Conservation (phyloP, 37 sponge, comb jelly and placozoan genomes). For the Axinella damicornis region DNA sequence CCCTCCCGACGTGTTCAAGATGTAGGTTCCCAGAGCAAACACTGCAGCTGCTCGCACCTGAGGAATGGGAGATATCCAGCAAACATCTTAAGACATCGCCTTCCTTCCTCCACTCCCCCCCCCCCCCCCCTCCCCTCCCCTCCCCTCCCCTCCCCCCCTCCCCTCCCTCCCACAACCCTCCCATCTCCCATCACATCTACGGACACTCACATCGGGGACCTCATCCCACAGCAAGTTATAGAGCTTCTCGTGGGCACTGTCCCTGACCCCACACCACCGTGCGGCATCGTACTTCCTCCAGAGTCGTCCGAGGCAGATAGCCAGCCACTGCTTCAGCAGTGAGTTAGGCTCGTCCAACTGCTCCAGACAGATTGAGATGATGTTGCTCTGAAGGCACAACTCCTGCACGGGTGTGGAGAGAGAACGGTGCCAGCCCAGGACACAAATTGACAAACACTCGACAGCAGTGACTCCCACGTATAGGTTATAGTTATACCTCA, state of each 20-base stretch:
- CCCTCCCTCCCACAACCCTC: background rate
- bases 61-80: too few relatives aligned
- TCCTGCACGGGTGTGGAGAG: constrained; percentile 43
- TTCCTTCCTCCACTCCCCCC: background rate
- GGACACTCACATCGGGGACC: constrained; percentile 88
- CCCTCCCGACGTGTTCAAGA: constrained; percentile 58
- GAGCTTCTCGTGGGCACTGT: constrained; percentile 91
- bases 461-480: too few relatives aligned
- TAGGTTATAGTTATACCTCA: too few relatives aligned
- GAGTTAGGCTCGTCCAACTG: constrained; percentile 86
- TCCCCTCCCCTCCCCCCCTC: background rate
- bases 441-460: too few relatives aligned
- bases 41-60: constrained; percentile 92
- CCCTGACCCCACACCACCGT: constrained; percentile 83
- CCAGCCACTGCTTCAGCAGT: constrained; percentile 83
- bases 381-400: constrained; percentile 66
- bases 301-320: constrained; percentile 89
- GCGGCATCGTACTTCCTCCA: constrained; percentile 92
- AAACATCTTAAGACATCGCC: too few relatives aligned
- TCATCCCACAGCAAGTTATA: constrained; percentile 84
- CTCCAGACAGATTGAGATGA: constrained; percentile 72
- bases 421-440: too few relatives aligned
- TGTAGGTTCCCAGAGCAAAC: constrained; percentile 93
- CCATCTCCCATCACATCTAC: too few relatives aligned
- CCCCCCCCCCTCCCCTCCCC: background rate